Conservation (phyloP, 2,113 vertebrate genomes). For the Bos indicus region DNA sequence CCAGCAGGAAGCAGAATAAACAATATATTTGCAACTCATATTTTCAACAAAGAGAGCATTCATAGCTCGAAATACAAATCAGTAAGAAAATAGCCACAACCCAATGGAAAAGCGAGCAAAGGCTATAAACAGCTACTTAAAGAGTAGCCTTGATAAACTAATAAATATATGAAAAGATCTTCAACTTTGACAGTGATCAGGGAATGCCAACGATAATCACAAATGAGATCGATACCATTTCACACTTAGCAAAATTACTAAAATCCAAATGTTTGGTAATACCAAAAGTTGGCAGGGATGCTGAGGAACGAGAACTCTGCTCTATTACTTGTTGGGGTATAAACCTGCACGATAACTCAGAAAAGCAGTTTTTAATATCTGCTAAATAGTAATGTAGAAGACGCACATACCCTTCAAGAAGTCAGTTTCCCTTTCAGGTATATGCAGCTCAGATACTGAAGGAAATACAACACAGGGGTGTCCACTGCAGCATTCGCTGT, state of each 20-base stretch:
- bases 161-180: neutral
- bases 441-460: neutral
- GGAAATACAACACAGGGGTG: neutral
- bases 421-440: neutral
- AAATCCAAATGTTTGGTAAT: neutral
- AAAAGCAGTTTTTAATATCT: neutral
- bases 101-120: neutral
- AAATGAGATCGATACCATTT: neutral
- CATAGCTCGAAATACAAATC: neutral
- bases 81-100: neutral
- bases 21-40: neutral
- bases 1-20: neutral
- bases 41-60: neutral
- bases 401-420: neutral
- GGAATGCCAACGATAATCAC: neutral
- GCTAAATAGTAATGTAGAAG: neutral
- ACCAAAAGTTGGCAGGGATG: neutral
- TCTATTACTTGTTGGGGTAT: neutral
- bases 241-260: neutral
- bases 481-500: neutral
- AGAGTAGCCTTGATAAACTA: neutral
- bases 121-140: neutral
- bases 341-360: neutral
- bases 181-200: neutral
- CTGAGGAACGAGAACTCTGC: neutral